Evolutionary conservation across 2,113 vertebrate genomes (phyloP).

Genomic region (Rhagologus leucostigma): DNA sequence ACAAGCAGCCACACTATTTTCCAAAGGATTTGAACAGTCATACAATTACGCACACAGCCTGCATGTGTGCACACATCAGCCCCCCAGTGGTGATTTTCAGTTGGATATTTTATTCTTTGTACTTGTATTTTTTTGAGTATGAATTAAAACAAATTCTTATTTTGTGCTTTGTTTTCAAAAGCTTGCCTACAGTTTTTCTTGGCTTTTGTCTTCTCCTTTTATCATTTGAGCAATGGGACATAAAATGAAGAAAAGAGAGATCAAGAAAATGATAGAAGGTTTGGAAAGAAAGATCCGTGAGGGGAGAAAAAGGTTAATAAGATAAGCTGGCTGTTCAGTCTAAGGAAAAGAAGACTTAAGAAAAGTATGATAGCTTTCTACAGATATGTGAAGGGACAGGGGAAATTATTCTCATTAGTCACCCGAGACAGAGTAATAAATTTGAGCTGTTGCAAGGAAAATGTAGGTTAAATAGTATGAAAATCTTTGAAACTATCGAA

Average conservation of each 20-base stretch:
- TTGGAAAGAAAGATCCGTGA: conserved; percentile 13
- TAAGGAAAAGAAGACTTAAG: conserved; percentile 39
- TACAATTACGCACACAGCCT: conserved; percentile 8
- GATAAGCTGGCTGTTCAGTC: conserved; percentile 29
- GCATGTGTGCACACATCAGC: conserved; percentile 26
- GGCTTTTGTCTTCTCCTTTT: conserved; percentile 35
- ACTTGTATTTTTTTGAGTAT: conserved; percentile 15
- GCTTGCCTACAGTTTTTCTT: conserved; percentile 43
- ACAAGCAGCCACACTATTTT: conserved; percentile 48
- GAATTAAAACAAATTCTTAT: conserved; percentile 63
- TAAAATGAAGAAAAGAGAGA: conserved; percentile 32
- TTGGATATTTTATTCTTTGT: conserved; percentile 46
- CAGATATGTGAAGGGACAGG: conserved; percentile 46
- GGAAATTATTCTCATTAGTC: conserved; percentile 67
- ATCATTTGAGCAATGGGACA: conserved; percentile 26
- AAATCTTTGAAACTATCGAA: conserved; percentile 15
- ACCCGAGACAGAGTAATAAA: conserved; percentile 51
- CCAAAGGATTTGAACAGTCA: conserved; percentile 45
- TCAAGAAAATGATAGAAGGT: conserved; percentile 54
- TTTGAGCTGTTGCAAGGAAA: conserved; percentile 43
- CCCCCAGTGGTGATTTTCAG: conserved; percentile 48
- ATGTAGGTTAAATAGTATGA: conserved; percentile 36
- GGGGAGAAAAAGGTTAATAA: conserved; percentile 55
- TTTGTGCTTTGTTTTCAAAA: conserved; percentile 68
- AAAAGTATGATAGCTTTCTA: conserved; percentile 45